Conservation (phyloP, 2,797 vertebrate species). For the Vespertilio murinus region DNA sequence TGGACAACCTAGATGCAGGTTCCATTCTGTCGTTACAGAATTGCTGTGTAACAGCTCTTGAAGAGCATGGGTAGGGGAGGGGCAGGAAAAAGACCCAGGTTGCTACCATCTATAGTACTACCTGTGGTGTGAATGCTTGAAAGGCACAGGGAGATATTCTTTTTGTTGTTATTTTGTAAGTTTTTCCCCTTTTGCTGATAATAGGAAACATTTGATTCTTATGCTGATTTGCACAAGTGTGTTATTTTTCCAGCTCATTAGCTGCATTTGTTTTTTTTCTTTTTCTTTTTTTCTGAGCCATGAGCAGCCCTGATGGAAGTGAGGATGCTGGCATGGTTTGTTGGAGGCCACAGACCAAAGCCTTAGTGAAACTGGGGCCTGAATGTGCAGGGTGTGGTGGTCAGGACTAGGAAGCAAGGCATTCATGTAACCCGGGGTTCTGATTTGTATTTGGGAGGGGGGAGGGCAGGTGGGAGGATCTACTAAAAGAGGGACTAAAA, state of each 20-base stretch:
- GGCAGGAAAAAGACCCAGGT: rapidly evolving
- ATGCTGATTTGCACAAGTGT: slow-evolving; percentile 43
- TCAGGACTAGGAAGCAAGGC: background rate
- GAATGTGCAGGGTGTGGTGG: background rate
- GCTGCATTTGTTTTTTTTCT: slow-evolving; percentile 55
- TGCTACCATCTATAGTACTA: background rate
- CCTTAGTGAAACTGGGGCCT: background rate
- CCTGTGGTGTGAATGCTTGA: background rate
- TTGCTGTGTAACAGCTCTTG: background rate
- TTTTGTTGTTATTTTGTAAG: background rate
- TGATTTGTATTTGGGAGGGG: background rate
- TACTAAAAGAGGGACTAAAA: background rate
- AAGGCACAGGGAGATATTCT: background rate
- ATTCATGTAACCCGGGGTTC: background rate
- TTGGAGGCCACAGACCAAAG: background rate
- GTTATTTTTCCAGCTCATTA: slow-evolving; percentile 71
- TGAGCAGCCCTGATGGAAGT: background rate
- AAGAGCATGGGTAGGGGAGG: background rate
- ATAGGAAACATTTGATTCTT: slow-evolving; percentile 27
- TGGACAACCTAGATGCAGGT: background rate
- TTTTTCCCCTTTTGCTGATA: background rate
- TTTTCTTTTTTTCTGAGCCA: background rate
- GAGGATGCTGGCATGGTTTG: background rate
- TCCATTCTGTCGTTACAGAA: background rate
- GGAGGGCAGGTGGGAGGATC: rapidly evolving